Conservation (phyloP, 1,140 invertebrate genomes). For the Tetramorium parvispinum region DNA sequence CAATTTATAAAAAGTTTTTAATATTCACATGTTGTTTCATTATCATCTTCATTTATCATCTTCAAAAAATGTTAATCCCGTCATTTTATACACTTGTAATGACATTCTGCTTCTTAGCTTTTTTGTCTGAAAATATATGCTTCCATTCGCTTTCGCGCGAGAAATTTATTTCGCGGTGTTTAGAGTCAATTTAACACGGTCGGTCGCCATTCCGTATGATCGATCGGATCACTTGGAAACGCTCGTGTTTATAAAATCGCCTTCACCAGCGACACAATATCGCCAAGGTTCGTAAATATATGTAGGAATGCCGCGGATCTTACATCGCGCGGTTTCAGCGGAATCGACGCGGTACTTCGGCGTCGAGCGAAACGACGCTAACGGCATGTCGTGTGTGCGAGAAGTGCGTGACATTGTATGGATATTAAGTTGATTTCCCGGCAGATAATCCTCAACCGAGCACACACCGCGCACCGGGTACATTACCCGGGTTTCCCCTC, state of each 20-base stretch:
- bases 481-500: slow-evolving; percentile 34
- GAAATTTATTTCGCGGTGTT: not conserved
- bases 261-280: not conserved
- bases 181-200: slow-evolving; percentile 1
- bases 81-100: not conserved
- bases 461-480: slow-evolving; percentile 15
- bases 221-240: not conserved
- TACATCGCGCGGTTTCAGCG: slow-evolving; percentile 29
- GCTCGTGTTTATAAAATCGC: slow-evolving; percentile 22
- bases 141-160: not conserved
- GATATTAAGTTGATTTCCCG: slow-evolving; percentile 84
- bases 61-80: not conserved
- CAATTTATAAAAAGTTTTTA: not conserved
- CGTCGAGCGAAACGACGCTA: slow-evolving; percentile 65
- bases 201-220: not conserved
- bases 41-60: not conserved
- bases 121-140: not conserved
- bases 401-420: slow-evolving; percentile 84
- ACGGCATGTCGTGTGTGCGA: slow-evolving; percentile 63
- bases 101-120: not conserved
- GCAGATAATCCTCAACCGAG: slow-evolving; percentile 69
- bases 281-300: slow-evolving; percentile 8
- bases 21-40: not conserved
- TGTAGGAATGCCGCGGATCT: slow-evolving; percentile 50
- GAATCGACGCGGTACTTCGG: slow-evolving; percentile 56